A percentile compares a stretch with the other conserved stretches of the same genome.
phyloP scores from a whole-genome alignment of 2,113 vertebrate genomes.

The Atherinomorus stipes region DNA sequence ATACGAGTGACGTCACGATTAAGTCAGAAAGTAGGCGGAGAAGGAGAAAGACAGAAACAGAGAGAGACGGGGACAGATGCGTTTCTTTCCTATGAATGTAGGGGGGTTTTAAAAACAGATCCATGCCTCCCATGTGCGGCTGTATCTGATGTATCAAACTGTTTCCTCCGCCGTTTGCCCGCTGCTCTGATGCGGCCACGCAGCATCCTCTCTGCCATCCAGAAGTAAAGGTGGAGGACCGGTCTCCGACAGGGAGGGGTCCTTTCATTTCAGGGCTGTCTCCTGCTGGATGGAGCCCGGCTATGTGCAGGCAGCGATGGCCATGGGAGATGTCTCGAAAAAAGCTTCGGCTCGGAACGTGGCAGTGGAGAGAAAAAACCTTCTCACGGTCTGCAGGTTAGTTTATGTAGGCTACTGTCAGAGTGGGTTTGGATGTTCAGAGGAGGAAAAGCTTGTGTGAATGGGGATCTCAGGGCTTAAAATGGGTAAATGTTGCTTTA shows the following conservation, averaged over 20 bases:
- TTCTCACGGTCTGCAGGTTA: constrained; percentile 93
- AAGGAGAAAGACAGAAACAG: background rate
- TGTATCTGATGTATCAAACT: background rate
- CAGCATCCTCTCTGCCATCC: constrained; percentile 32
- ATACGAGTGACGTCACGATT: constrained; percentile 60
- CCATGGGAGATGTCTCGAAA: constrained; percentile 87
- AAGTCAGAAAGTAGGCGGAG: constrained; percentile 57
- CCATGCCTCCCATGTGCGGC: background rate
- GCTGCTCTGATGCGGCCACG: constrained; percentile 36
- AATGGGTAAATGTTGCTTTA: background rate
- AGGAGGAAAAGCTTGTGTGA: background rate
- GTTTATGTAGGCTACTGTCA: background rate
- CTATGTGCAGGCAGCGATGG: constrained; percentile 87
- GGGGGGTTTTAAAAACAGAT: constrained; percentile 5
- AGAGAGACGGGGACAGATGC: constrained; percentile 12
- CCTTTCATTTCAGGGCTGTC: constrained; percentile 59
- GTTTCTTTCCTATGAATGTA: constrained; percentile 9
- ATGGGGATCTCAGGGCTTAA: background rate
- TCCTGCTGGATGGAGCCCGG: constrained; percentile 85
- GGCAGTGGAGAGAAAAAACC: constrained; percentile 91
- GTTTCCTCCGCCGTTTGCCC: background rate
- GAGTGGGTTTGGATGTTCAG: background rate
- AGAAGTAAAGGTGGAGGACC: constrained; percentile 53
- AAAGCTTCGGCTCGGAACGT: constrained; percentile 88
- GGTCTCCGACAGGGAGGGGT: constrained; percentile 74